phyloP scores from a whole-genome alignment of 2,113 vertebrate genomes.

The Desmodus rotundus region DNA sequence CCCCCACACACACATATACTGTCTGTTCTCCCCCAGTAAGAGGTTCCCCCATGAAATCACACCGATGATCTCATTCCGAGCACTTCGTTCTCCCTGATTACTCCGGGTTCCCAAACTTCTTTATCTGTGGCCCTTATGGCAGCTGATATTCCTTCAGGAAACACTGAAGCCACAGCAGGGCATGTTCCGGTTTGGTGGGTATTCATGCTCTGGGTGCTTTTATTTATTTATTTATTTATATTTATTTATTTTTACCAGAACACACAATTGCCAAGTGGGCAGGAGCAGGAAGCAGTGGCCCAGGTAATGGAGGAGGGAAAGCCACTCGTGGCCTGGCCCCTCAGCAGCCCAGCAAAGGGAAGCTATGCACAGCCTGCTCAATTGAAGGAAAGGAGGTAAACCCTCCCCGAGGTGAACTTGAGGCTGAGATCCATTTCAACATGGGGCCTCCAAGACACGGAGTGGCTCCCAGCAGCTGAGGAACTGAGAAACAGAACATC shows the following conservation, averaged over 20 bases:
- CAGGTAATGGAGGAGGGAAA: background rate
- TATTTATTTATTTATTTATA: too few species aligned
- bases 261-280: background rate
- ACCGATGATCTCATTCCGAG: background rate
- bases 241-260: background rate
- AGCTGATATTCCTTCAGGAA: background rate
- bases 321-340: too few species aligned
- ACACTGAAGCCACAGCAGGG: background rate
- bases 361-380: background rate
- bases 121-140: background rate
- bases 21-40: background rate
- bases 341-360: background rate
- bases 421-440: background rate
- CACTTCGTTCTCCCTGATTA: background rate
- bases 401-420: background rate
- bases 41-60: background rate
- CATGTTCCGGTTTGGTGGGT: background rate
- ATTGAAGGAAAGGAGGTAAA: background rate
- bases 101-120: background rate
- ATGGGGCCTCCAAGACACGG: background rate
- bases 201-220: background rate
- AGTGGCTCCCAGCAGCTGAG: background rate
- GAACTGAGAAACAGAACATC: background rate
- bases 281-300: background rate
- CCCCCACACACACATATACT: background rate